Evolutionary conservation across 64 coral and sea anemone genomes (phyloP), one percentile per base, ranked within the genome.

Genomic region (Dendrophyllia cribrosa): DNA sequence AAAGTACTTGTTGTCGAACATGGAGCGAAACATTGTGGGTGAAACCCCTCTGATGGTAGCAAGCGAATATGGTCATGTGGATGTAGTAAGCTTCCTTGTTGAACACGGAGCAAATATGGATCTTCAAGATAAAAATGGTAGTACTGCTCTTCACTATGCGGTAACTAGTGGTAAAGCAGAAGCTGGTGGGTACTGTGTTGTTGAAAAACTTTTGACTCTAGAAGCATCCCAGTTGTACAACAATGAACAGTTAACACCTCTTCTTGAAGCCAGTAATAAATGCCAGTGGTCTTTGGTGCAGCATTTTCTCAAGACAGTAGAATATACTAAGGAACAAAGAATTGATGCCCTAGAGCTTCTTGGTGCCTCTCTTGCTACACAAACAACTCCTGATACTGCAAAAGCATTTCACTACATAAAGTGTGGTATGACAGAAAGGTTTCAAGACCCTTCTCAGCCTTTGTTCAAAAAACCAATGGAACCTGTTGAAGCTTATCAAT

Each of bases 301-400:
- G 24, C 60, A 61, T 44, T 84, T 91, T 21, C 51, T 72, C 51
- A 62, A 70, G 7, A 34, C 26, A 7, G 53, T 78, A 7, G 60
- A 47, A 12, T 83, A 64, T 60, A 14, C 66, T 12, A 91, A 50
- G 14, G 52, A 73, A 73, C 77, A 91, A n/a, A 51, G 34, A 49
- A 62, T 91, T 59, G 72, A 58, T 22, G 61, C 77, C 51, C 60
- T 91, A n/a, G 89, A 91, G 20, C 79, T 91, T 14, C 52, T 91
- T 1, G 89, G 89, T 5, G 89, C 89, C 13, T 73, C 89, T 15
- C n/a, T 91, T 70, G 88, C 88, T 46, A 78, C 68, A 0, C 34
- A 34, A 34, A 0, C 34, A 1, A 1, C 34, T 34, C 0, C 0
- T 2, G 34, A 68, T 71, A 9, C 44, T 72, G 19, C 47, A 69